A percentile compares a stretch with the other conserved stretches of the same genome.
phyloP scores from a whole-genome alignment of 2,888 invertebrate species.

The Leptopilina syphax region DNA sequence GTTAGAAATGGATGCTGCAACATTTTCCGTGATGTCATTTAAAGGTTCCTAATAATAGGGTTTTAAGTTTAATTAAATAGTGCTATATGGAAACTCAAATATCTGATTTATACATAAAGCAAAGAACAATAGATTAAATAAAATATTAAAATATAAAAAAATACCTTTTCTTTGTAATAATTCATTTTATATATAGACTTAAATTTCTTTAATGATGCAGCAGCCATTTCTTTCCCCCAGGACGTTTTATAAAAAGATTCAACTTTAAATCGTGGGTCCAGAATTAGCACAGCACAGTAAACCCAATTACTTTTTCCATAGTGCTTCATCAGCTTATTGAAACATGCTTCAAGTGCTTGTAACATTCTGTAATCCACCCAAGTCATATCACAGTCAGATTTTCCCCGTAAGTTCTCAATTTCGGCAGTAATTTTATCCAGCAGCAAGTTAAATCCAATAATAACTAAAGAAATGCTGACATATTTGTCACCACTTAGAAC shows the following conservation, averaged over 20 bases:
- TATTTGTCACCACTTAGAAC: not conserved
- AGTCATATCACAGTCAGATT: not conserved
- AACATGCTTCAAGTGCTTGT: not conserved
- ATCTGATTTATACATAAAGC: too few species aligned
- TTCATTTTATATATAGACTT: not conserved
- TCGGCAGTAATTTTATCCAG: not conserved
- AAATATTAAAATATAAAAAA: not conserved
- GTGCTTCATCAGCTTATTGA: constrained; percentile 16
- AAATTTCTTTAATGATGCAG: not conserved
- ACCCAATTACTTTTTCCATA: constrained; percentile 34
- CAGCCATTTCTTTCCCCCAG: not conserved
- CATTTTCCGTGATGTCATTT: too few species aligned
- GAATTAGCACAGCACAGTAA: constrained; percentile 5
- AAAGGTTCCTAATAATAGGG: too few species aligned
- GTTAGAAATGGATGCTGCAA: too few species aligned
- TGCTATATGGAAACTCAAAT: too few species aligned
- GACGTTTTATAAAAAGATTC: not conserved
- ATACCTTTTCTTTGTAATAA: not conserved
- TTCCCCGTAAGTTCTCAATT: not conserved
- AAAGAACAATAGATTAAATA: not conserved
- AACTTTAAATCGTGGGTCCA: constrained; percentile 13
- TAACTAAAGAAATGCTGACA: not conserved
- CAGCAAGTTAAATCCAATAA: not conserved
- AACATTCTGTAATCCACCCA: not conserved
- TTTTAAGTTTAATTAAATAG: too few species aligned